phyloP scores from a whole-genome alignment of 2,888 invertebrate species.

The Boloria euphrosyne region DNA sequence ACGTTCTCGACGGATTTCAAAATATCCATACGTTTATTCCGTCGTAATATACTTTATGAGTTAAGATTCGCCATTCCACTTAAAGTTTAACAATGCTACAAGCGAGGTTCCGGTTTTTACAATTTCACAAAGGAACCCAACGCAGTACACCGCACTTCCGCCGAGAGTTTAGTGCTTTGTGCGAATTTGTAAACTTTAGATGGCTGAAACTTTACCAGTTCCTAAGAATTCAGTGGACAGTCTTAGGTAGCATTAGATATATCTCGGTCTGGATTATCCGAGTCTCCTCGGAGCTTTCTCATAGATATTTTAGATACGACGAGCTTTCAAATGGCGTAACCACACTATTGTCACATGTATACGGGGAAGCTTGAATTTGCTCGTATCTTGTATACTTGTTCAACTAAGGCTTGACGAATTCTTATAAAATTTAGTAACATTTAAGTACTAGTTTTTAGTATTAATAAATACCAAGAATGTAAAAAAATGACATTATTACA shows the following conservation, averaged over 20 bases:
- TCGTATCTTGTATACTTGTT: no score
- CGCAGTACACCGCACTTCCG: not conserved
- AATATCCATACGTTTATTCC: not conserved
- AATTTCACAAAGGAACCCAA: conserved; percentile 23
- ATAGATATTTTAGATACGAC: no score
- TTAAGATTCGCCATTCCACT: conserved; percentile 24
- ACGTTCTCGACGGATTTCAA: not conserved
- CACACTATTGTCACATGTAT: no score
- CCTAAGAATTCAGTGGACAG: conserved; percentile 13
- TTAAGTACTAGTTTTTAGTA: no score
- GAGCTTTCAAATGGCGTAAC: no score
- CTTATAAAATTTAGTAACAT: no score
- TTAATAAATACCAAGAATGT: no score
- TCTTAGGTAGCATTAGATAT: not conserved
- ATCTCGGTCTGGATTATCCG: not conserved
- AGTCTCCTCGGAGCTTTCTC: no score
- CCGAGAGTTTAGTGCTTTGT: conserved; percentile 22
- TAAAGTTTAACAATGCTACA: conserved; percentile 23
- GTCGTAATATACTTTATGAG: conserved; percentile 5
- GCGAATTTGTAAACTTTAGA: conserved; percentile 16
- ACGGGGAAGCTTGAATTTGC: no score
- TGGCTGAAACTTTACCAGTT: conserved; percentile 11
- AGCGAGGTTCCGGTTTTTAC: conserved; percentile 29
- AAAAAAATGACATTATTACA: no score
- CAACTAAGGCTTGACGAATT: no score